These are phyloP conservation scores for Platorchestia sp. DNA, from an alignment of 1,140 invertebrate genomes.

Conservation along the genomic window DNA sequence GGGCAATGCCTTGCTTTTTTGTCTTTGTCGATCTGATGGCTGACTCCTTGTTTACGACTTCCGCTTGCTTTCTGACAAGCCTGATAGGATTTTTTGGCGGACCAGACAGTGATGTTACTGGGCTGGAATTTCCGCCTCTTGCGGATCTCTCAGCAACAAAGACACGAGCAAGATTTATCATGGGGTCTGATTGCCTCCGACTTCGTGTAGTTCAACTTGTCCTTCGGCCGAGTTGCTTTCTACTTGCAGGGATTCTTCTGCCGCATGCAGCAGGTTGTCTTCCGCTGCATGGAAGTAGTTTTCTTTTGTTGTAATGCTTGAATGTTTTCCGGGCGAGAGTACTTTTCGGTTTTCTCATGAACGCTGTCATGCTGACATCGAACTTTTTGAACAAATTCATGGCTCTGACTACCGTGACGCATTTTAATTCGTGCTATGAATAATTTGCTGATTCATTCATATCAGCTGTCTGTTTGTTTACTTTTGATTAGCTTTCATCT, in stretches of 20 bases:
- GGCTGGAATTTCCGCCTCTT: conserved; percentile 11
- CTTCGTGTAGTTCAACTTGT: not conserved
- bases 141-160: conserved; percentile 5
- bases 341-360: too few species aligned
- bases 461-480: too few species aligned
- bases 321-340: too few species aligned
- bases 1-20: not conserved
- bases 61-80: conserved; percentile 10
- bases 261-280: not conserved
- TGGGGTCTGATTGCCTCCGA: not conserved
- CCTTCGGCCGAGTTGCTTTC: not conserved
- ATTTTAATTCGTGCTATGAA: not conserved
- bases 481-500: too few species aligned
- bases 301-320: not conserved
- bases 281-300: not conserved
- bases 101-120: conserved; percentile 17
- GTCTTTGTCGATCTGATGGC: conserved; percentile 7
- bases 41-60: not conserved
- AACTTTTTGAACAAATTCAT: not conserved
- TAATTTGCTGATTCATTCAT: not conserved
- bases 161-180: not conserved
- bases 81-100: conserved; percentile 45
- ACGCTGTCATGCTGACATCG: not conserved
- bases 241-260: not conserved
- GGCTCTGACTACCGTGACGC: not conserved